Evolutionary conservation across 1,140 invertebrate genomes (phyloP).

Genomic region (Eumaeus atala): DNA sequence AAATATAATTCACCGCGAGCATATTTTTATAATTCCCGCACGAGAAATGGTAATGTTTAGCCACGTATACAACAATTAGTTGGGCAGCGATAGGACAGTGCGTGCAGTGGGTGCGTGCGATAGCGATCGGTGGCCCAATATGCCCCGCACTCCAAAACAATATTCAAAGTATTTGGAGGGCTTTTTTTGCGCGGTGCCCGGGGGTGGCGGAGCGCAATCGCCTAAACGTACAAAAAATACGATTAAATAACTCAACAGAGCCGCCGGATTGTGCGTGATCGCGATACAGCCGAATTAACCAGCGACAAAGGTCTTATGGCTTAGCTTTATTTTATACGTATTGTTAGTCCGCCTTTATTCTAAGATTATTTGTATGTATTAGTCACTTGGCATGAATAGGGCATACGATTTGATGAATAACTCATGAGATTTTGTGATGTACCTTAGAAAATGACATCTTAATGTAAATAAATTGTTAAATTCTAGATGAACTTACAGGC

Average conservation of each 20-base stretch:
- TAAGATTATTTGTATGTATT: conserved; percentile 18
- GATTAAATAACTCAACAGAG: conserved; percentile 71
- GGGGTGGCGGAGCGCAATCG: conserved; percentile 68
- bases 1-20: no score
- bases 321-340: conserved; percentile 32
- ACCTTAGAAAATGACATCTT: no score
- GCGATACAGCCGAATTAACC: conserved; percentile 63
- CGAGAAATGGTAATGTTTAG: conserved; percentile 31
- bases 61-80: conserved; percentile 64
- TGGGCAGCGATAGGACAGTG: conserved; percentile 65
- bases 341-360: conserved; percentile 27
- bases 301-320: conserved; percentile 48
- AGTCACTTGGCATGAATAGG: no score
- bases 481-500: no score
- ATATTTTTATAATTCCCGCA: conserved; percentile 12
- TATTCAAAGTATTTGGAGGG: conserved; percentile 69
- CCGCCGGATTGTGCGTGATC: conserved; percentile 65
- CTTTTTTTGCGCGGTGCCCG: conserved; percentile 66
- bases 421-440: not conserved
- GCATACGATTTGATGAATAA: not conserved
- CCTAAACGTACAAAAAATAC: conserved; percentile 67
- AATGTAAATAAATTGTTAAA: no score
- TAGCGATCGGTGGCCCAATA: conserved; percentile 57
- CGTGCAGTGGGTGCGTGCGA: conserved; percentile 70
- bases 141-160: conserved; percentile 55